Conservation (phyloP, 2,797 vertebrate species). For the Schizothorax lantsangensis region DNA sequence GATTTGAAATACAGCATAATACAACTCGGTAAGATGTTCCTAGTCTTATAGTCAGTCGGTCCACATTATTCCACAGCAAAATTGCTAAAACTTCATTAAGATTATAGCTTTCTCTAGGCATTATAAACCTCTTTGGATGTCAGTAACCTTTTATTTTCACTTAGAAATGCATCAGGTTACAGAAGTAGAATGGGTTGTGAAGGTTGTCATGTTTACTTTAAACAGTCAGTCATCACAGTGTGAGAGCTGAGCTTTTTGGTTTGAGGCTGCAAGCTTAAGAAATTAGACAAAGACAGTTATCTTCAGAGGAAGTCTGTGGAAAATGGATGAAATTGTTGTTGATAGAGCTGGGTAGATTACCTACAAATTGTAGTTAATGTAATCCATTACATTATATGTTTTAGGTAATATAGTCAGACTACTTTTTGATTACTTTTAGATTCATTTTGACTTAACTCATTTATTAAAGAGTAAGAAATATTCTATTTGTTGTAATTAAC, state of each 20-base stretch:
- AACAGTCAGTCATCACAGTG: slow-evolving; percentile 8
- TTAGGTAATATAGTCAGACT: too few species aligned
- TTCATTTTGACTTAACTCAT: too few species aligned
- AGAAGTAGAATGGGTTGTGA: not conserved
- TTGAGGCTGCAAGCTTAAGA: not conserved
- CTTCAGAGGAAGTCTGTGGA: not conserved
- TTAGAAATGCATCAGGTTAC: not conserved
- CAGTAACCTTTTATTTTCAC: slow-evolving; percentile 6
- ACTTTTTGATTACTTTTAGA: too few species aligned
- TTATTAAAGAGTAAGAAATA: too few species aligned
- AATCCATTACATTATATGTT: not conserved
- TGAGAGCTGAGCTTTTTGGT: not conserved
- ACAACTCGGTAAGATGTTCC: not conserved
- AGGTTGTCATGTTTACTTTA: not conserved
- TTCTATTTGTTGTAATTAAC: too few species aligned
- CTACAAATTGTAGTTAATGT: not conserved
- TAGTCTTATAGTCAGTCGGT: slow-evolving; percentile 1
- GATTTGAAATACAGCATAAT: not conserved
- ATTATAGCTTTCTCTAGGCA: not conserved
- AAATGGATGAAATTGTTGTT: not conserved
- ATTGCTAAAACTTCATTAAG: not conserved
- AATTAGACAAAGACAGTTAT: not conserved
- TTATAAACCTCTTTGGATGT: not conserved
- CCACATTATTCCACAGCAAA: not conserved
- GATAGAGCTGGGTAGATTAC: not conserved